These are phyloP conservation scores for Drosophila nannoptera DNA, from an alignment of 1,140 invertebrate genomes.

Conservation along the genomic window DNA sequence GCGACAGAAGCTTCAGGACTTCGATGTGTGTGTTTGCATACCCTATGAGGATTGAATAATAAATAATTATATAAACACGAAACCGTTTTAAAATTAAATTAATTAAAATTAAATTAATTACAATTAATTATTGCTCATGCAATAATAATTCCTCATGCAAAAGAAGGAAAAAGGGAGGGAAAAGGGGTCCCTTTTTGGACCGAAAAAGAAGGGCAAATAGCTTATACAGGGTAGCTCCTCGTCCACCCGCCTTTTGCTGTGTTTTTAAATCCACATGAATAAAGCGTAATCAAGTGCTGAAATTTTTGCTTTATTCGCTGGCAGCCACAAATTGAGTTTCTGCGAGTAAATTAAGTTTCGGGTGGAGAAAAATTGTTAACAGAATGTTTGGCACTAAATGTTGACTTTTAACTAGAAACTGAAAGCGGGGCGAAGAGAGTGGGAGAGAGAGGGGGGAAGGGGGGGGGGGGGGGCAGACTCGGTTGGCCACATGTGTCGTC, in stretches of 20 bases:
- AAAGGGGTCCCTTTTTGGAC: no score
- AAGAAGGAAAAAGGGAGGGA: no score
- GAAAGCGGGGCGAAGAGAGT: background rate
- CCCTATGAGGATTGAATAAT: no score
- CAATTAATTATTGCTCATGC: no score
- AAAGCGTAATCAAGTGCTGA: constrained; percentile 12
- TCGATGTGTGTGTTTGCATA: no score
- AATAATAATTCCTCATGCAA: no score
- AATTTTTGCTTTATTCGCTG: constrained; percentile 10
- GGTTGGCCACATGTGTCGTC: constrained; percentile 54
- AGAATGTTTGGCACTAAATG: constrained; percentile 13
- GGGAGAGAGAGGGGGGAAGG: background rate
- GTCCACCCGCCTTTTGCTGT: background rate
- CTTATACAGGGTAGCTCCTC: background rate
- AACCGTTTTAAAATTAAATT: no score
- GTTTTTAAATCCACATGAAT: background rate
- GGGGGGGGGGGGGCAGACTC: background rate
- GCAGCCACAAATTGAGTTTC: constrained; percentile 52
- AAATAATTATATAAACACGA: no score
- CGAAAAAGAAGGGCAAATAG: no score
- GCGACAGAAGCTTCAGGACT: constrained; percentile 19
- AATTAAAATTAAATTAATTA: no score
- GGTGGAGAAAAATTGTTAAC: constrained; percentile 48
- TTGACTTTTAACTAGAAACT: constrained; percentile 22
- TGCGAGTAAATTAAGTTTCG: constrained; percentile 37